Evolutionary conservation across 2,797 vertebrate species (phyloP).

Genomic region (Falco novaeseelandiae): DNA sequence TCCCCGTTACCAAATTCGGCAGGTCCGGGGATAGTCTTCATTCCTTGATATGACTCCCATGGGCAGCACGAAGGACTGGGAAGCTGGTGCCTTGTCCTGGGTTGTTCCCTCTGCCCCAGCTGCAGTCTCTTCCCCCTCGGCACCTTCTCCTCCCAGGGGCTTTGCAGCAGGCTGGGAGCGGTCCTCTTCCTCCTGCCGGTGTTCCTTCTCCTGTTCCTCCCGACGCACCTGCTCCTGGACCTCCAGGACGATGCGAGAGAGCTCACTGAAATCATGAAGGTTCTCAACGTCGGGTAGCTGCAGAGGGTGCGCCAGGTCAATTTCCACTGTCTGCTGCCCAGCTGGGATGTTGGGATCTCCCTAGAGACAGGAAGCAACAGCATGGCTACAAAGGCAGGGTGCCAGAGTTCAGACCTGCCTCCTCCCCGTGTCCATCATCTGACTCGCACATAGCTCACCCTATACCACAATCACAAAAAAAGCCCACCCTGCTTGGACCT

Average conservation of each 20-base stretch:
- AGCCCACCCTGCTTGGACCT: rapidly evolving
- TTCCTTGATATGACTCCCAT: constrained; percentile 92
- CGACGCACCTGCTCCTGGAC: constrained; percentile 85
- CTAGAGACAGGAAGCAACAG: constrained; percentile 67
- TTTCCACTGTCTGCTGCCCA: constrained; percentile 92
- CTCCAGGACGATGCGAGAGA: constrained; percentile 88
- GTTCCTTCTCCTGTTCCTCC: constrained; percentile 71
- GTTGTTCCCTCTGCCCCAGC: neutral
- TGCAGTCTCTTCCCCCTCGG: neutral
- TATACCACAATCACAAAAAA: neutral
- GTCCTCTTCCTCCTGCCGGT: neutral
- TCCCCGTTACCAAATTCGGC: constrained; percentile 87
- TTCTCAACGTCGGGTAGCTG: constrained; percentile 88
- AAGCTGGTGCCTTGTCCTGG: constrained; percentile 50
- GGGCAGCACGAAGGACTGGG: constrained; percentile 89
- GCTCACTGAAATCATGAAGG: constrained; percentile 88
- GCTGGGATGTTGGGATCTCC: constrained; percentile 98
- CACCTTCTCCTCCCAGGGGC: neutral
- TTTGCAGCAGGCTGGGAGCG: neutral
- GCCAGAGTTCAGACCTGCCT: neutral
- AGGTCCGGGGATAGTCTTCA: constrained; percentile 92
- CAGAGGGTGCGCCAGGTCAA: constrained; percentile 87
- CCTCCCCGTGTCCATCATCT: neutral
- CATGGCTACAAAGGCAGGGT: neutral
- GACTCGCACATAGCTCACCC: neutral